phyloP scores from a whole-genome alignment of 2,888 invertebrate species.

The Megastigmus dorsalis region DNA sequence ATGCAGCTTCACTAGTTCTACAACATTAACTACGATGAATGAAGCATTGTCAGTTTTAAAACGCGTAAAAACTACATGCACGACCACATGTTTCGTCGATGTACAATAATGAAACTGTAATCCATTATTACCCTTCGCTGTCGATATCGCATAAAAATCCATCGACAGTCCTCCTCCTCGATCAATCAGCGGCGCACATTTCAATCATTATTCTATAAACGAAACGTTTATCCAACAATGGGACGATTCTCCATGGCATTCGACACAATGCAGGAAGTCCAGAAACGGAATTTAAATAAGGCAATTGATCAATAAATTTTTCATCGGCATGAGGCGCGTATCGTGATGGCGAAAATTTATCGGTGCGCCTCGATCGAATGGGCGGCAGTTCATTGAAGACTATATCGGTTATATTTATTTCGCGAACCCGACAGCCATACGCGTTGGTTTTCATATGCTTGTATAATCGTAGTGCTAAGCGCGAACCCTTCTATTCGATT shows the following conservation, averaged over 20 bases:
- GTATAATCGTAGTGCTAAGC: too few species aligned
- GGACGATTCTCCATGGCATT: slow-evolving; percentile 3
- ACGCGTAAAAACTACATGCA: slow-evolving; percentile 3
- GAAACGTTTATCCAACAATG: slow-evolving; percentile 37
- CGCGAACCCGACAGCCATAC: neutral
- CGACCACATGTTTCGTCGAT: neutral
- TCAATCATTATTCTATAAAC: slow-evolving; percentile 24
- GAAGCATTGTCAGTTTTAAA: slow-evolving; percentile 12
- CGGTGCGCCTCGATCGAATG: neutral
- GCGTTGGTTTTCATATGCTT: neutral
- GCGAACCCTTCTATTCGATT: too few species aligned
- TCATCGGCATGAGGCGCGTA: neutral
- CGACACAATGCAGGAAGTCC: neutral
- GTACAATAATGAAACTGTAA: slow-evolving; percentile 18
- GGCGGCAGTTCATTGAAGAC: slow-evolving; percentile 12
- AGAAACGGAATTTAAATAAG: slow-evolving; percentile 42
- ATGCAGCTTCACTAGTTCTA: too few species aligned
- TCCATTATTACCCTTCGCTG: neutral
- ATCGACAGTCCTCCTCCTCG: slow-evolving; percentile 13
- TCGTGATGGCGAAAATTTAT: slow-evolving; percentile 37
- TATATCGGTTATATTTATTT: neutral
- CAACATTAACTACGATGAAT: slow-evolving; percentile 26
- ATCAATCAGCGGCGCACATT: slow-evolving; percentile 35
- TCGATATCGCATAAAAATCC: slow-evolving; percentile 15
- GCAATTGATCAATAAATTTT: slow-evolving; percentile 34